These are phyloP conservation scores for Egretta garzetta DNA, from an alignment of 2,113 vertebrate genomes.

Conservation along the genomic window DNA sequence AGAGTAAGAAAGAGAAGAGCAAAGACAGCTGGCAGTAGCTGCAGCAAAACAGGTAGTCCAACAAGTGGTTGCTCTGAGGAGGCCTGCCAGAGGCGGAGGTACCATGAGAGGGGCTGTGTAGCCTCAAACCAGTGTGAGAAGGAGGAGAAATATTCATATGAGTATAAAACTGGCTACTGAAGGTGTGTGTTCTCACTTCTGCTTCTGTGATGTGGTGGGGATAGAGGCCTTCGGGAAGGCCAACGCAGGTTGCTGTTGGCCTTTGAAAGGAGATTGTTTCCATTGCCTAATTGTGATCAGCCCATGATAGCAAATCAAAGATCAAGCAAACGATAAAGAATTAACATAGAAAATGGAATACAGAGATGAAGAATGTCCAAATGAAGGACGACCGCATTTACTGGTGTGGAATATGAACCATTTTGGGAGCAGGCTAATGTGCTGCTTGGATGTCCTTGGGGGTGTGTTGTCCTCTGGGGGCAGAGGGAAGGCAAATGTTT, in stretches of 20 bases:
- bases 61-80: not conserved
- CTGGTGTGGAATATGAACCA: not conserved
- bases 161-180: not conserved
- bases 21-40: not conserved
- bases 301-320: not conserved
- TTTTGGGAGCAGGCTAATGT: not conserved
- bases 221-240: not conserved
- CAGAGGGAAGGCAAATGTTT: not conserved
- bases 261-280: not conserved
- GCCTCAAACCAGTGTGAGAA: not conserved
- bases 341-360: not conserved
- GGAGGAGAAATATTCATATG: not conserved
- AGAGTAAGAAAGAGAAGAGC: not conserved
- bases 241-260: not conserved
- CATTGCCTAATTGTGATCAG: not conserved
- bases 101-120: not conserved
- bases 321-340: not conserved
- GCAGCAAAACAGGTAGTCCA: not conserved
- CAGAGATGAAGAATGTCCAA: not conserved
- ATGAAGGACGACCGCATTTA: not conserved
- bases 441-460: not conserved
- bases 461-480: rapidly evolving
- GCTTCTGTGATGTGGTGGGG: not conserved
- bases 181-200: not conserved
- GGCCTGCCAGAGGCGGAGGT: not conserved